Evolutionary conservation across 2,888 invertebrate genomes (phyloP), one percentile per base, ranked within the genome.

Genomic region (Galerucella calmariensis): DNA sequence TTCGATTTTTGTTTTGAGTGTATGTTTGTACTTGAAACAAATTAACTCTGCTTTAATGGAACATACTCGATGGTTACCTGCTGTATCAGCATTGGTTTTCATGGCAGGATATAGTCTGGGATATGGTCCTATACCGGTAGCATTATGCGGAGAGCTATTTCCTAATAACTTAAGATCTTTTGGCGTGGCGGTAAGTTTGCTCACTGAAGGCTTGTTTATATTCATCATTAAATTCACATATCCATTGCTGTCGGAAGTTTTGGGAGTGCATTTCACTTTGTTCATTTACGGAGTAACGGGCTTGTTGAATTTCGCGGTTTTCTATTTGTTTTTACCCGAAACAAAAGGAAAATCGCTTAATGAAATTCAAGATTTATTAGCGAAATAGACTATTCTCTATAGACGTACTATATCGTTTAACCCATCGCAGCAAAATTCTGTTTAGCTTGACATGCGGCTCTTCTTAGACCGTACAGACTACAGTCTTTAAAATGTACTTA

Each of bases 111-210:
- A 65, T 12, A 44, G 44, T 16, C 8, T 65, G 2, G 63, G 63
- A 65, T 65, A 65, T 20, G 63, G 46, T 20, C 46, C 20, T 11
- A 16, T 65, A 20, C 44, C 63, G 2, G 20, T 16, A 44, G 10
- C 46, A 2, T 65, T 65, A 65, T 44, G 63, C 6, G 46, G 46
- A 2, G 63, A 65, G 20, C 20, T 65, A 11, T 65, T 65, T 20
- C 9, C 46, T 20, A 65, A 41, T 12, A 20, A 65, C 24, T 16
- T 65, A 2, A 46, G 63, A 65, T 65, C 63, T 16, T 10, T 65
- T 8, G 63, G 63, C 8, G 41, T 65, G 1, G 63, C 10, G 10
- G 14, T 44, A 2, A 16, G 63, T 46, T 16, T 65, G 20, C 1
- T 44, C 1, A 44, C 8, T 2, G 46, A 65, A 41, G 1, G 16